These are phyloP conservation scores for Bolborhynchus lineola DNA, from an alignment of 2,113 vertebrate species.

Conservation along the genomic window DNA sequence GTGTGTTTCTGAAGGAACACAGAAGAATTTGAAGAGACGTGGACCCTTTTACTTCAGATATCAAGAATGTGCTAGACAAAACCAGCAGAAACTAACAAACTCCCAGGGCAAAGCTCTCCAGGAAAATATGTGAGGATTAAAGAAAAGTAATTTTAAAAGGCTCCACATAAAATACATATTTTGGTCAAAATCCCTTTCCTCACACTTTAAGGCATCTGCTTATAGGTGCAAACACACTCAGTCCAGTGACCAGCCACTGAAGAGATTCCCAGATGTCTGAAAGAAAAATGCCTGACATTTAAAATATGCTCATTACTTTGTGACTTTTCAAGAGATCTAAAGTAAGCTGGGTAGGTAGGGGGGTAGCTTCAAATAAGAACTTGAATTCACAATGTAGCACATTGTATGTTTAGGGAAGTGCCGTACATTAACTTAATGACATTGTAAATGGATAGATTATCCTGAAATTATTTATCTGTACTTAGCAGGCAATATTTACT, in stretches of 20 bases:
- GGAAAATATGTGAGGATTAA: conserved; percentile 61
- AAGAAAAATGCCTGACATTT: conserved; percentile 79
- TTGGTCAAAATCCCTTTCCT: conserved; percentile 64
- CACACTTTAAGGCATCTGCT: conserved; percentile 59
- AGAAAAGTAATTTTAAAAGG: conserved; percentile 57
- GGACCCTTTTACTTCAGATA: conserved; percentile 15
- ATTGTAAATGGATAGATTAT: conserved; percentile 41
- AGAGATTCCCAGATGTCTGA: conserved; percentile 80
- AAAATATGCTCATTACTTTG: conserved; percentile 68
- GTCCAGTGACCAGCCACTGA: conserved; percentile 69
- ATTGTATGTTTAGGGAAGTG: conserved; percentile 41
- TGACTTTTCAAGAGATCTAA: conserved; percentile 66
- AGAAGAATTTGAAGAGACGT: neutral
- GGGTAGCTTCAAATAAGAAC: conserved; percentile 58
- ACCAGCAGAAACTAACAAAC: conserved; percentile 44
- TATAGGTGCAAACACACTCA: conserved; percentile 64
- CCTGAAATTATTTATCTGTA: conserved; percentile 53
- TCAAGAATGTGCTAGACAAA: conserved; percentile 64
- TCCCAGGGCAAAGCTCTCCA: conserved; percentile 47
- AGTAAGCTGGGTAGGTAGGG: conserved; percentile 33
- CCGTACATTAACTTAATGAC: conserved; percentile 43
- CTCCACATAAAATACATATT: conserved; percentile 66
- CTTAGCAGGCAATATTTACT: conserved; percentile 15
- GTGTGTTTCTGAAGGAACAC: conserved; percentile 3
- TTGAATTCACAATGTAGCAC: conserved; percentile 64